Percentiles rank a stretch among this genome's conserved stretches.
Evolutionary conservation across 2,888 invertebrate species (phyloP).

Genomic region (Lasiommata megera): DNA sequence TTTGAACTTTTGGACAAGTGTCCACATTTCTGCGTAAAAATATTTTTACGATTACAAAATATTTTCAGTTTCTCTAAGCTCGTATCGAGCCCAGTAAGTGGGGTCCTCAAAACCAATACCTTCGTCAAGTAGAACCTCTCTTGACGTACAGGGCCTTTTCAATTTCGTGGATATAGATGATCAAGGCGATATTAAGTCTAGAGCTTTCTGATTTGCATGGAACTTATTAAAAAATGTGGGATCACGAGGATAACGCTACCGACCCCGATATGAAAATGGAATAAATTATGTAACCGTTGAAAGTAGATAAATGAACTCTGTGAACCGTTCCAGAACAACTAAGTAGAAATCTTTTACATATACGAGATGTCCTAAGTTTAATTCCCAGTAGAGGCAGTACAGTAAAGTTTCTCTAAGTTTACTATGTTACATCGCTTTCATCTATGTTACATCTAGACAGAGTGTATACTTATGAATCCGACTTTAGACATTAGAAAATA

Average conservation of each 20-base stretch:
- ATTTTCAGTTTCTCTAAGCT: conserved; percentile 54
- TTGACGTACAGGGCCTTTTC: conserved; percentile 68
- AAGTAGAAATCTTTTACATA: not conserved
- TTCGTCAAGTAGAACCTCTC: conserved; percentile 68
- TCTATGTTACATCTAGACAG: too few relatives aligned
- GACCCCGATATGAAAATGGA: conserved; percentile 45
- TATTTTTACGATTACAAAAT: conserved; percentile 10
- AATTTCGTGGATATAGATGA: conserved; percentile 62
- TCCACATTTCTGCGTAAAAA: too few relatives aligned
- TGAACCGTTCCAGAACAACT: not conserved
- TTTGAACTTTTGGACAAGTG: too few relatives aligned
- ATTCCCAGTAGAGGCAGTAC: too few relatives aligned
- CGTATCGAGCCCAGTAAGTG: conserved; percentile 58
- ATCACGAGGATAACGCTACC: conserved; percentile 36
- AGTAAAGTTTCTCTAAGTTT: too few relatives aligned
- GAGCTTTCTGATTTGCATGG: conserved; percentile 69
- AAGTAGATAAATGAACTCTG: conserved; percentile 29
- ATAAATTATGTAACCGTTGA: conserved; percentile 44
- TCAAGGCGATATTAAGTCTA: conserved; percentile 67
- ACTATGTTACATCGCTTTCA: too few relatives aligned
- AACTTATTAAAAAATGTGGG: conserved; percentile 71
- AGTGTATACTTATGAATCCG: too few relatives aligned
- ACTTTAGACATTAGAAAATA: too few relatives aligned
- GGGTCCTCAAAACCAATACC: conserved; percentile 64
- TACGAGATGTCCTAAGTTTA: not conserved